Evolutionary conservation across 1,140 invertebrate genomes (phyloP).

Genomic region (Mycetomoellerius zeteki): DNA sequence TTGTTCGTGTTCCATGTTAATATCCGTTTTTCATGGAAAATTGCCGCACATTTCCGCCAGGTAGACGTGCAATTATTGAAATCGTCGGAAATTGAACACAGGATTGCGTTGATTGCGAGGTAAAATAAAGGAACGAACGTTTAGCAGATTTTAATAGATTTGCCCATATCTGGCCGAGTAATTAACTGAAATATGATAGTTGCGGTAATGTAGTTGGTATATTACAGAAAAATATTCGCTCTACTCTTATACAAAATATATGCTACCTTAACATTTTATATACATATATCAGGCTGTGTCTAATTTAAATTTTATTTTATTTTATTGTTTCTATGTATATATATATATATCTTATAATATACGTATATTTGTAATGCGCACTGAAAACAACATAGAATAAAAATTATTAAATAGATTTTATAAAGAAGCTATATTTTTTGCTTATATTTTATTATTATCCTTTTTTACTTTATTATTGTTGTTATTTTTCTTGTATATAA

Average conservation of each 20-base stretch:
- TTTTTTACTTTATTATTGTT: neutral
- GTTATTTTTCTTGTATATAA: neutral
- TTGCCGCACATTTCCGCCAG: slow-evolving; percentile 9
- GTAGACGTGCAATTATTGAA: slow-evolving; percentile 16
- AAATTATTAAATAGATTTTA: neutral
- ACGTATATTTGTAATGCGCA: neutral
- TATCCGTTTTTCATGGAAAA: slow-evolving; percentile 37
- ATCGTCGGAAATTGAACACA: slow-evolving; percentile 25
- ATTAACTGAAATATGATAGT: neutral
- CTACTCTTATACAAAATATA: neutral
- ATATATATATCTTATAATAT: no score
- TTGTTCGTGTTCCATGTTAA: slow-evolving; percentile 14
- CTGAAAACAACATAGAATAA: neutral
- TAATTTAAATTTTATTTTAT: neutral
- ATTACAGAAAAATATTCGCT: neutral
- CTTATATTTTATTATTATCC: neutral
- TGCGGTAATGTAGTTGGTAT: neutral
- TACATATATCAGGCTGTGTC: neutral
- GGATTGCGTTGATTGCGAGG: slow-evolving; percentile 1
- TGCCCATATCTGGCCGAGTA: neutral
- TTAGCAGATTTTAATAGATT: neutral
- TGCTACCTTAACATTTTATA: neutral
- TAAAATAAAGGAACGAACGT: neutral
- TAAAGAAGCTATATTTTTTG: neutral
- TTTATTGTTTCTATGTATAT: neutral